Conservation (phyloP, 2,888 invertebrate genomes). For the Coremacera marginata region DNA sequence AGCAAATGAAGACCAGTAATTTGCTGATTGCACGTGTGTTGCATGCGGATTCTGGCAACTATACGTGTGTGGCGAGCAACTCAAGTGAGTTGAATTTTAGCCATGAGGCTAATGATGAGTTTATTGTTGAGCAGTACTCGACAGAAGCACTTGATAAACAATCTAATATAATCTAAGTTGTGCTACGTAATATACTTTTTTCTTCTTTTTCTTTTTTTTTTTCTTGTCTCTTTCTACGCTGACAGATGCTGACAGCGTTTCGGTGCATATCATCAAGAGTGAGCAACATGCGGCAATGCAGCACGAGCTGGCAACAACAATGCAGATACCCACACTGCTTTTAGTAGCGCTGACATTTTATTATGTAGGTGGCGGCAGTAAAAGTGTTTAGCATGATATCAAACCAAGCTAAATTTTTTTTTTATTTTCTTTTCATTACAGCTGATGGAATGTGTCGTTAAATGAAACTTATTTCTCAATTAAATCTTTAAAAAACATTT, state of each 20-base stretch:
- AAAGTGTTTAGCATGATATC: neutral
- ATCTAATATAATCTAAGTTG: too few species aligned
- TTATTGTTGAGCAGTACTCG: neutral
- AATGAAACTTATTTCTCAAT: slow-evolving; percentile 49
- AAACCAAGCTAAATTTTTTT: neutral
- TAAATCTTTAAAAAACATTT: slow-evolving; percentile 34
- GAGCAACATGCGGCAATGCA: slow-evolving; percentile 78
- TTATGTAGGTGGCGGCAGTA: slow-evolving; percentile 47
- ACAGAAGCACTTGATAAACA: too few species aligned
- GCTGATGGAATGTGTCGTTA: slow-evolving; percentile 52
- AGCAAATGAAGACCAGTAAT: slow-evolving; percentile 86
- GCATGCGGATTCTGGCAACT: slow-evolving; percentile 79
- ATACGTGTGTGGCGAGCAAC: slow-evolving; percentile 89
- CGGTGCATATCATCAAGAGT: slow-evolving; percentile 86
- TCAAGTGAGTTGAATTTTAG: slow-evolving; percentile 72
- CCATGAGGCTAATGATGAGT: neutral
- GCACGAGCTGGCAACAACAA: slow-evolving; percentile 64
- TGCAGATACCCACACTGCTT: slow-evolving; percentile 61
- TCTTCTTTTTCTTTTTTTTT: slow-evolving; percentile 11
- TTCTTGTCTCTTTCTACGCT: neutral
- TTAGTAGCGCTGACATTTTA: slow-evolving; percentile 56
- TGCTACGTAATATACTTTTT: neutral
- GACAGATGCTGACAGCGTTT: slow-evolving; percentile 83
- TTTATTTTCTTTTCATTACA: slow-evolving; percentile 27
- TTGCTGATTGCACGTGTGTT: slow-evolving; percentile 81